Evolutionary conservation across 2,797 vertebrate species (phyloP).

Genomic region (Atherinosoma microstoma): DNA sequence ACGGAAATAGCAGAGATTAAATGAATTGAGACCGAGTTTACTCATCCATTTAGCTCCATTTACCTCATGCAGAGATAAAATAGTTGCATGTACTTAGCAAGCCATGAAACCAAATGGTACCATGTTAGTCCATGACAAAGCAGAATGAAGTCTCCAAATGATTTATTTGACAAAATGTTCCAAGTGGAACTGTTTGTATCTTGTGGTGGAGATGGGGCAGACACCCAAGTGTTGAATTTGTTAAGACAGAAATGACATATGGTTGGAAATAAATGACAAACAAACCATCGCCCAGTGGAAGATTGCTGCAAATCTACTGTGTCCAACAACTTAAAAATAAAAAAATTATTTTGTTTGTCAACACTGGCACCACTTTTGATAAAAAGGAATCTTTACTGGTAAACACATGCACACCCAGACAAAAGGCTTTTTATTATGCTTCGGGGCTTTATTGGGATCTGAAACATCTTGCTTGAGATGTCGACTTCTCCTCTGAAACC

Average conservation of each 20-base stretch:
- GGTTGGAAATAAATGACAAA: background rate
- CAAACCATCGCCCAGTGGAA: conserved; percentile 1
- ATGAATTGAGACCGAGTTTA: conserved; percentile 8
- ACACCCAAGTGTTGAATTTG: conserved; percentile 2
- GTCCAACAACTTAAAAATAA: background rate
- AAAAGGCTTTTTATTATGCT: conserved; percentile 13
- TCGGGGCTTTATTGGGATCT: conserved; percentile 16
- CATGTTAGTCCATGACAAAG: conserved; percentile 5
- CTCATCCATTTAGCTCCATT: conserved; percentile 29
- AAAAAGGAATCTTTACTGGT: background rate
- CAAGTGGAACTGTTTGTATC: background rate
- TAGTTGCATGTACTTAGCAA: conserved; percentile 16
- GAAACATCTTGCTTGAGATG: conserved; percentile 14
- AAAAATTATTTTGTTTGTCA: background rate
- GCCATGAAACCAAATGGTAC: conserved; percentile 1
- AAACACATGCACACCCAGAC: background rate
- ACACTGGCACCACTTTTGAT: background rate
- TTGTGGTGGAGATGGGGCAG: background rate
- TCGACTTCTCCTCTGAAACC: conserved; percentile 60
- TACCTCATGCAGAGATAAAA: background rate
- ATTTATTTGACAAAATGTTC: conserved; percentile 26
- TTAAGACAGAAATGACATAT: background rate
- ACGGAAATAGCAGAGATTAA: conserved; percentile 14
- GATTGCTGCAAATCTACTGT: background rate
- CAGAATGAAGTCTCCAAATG: background rate